Evolutionary conservation across 1,140 invertebrate genomes (phyloP).

Genomic region (Artemia franciscana): DNA sequence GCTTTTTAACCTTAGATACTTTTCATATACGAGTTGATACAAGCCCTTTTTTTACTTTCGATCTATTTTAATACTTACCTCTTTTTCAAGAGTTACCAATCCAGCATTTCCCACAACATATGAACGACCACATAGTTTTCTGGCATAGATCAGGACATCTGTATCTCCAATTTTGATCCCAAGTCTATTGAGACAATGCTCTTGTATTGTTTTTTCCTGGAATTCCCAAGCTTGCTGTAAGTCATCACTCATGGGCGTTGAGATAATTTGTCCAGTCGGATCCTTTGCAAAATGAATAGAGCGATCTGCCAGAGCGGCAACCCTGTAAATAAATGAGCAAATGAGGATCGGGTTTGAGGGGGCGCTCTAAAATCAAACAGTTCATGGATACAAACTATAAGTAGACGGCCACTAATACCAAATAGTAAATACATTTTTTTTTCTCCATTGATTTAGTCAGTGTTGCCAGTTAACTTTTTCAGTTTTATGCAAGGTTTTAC

Average conservation of each 20-base stretch:
- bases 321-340: slow-evolving; percentile 25
- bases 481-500: too few relatives aligned
- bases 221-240: slow-evolving; percentile 23
- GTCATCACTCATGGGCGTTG: slow-evolving; percentile 21
- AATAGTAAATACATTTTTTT: too few relatives aligned
- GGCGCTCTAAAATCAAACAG: too few relatives aligned
- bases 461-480: too few relatives aligned
- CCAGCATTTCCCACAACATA: slow-evolving; percentile 28
- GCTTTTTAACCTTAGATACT: too few relatives aligned
- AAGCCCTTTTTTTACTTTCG: too few relatives aligned
- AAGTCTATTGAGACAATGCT: slow-evolving; percentile 22
- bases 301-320: slow-evolving; percentile 30
- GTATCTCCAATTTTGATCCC: slow-evolving; percentile 47
- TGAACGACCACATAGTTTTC: slow-evolving; percentile 38
- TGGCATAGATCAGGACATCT: slow-evolving; percentile 42
- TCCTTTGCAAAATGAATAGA: slow-evolving; percentile 21
- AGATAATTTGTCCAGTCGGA: slow-evolving; percentile 15
- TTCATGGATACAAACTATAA: too few relatives aligned
- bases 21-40: too few relatives aligned
- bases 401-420: too few relatives aligned
- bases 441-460: too few relatives aligned
- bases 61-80: too few relatives aligned
- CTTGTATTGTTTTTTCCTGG: slow-evolving; percentile 14
- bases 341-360: too few relatives aligned
- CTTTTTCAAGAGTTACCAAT: slow-evolving; percentile 36